Conservation (phyloP, 2,797 vertebrate genomes). For the Scleropages formosus region DNA sequence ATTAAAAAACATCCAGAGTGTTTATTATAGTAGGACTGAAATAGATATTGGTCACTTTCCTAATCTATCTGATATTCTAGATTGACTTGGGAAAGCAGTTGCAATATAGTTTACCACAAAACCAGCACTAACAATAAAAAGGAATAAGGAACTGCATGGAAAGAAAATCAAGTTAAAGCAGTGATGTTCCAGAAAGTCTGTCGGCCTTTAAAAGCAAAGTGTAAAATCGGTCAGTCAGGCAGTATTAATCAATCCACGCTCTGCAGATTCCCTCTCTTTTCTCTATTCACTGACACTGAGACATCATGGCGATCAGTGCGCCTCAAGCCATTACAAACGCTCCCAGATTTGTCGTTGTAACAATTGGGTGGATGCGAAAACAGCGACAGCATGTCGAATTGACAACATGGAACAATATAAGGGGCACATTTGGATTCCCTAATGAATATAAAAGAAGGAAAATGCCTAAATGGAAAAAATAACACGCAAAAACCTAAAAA, state of each 20-base stretch:
- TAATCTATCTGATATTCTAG: neutral
- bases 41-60: neutral
- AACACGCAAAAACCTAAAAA: too few species aligned
- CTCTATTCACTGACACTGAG: neutral
- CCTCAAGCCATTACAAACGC: neutral
- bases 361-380: neutral
- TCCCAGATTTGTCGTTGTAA: neutral
- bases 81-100: neutral
- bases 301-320: neutral
- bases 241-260: neutral
- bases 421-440: neutral
- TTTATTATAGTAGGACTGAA: neutral
- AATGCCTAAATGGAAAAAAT: too few species aligned
- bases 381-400: neutral
- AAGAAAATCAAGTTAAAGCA: neutral
- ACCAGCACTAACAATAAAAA: neutral
- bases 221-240: too few species aligned
- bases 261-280: neutral
- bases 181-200: neutral
- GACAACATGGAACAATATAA: neutral
- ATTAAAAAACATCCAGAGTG: neutral
- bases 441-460: neutral
- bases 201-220: neutral
- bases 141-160: neutral
- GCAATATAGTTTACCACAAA: neutral